Percentiles rank a stretch among this genome's conserved stretches.
These are phyloP conservation scores for Troides aeacus DNA, from an alignment of 2,888 invertebrate species.

Conservation along the genomic window DNA sequence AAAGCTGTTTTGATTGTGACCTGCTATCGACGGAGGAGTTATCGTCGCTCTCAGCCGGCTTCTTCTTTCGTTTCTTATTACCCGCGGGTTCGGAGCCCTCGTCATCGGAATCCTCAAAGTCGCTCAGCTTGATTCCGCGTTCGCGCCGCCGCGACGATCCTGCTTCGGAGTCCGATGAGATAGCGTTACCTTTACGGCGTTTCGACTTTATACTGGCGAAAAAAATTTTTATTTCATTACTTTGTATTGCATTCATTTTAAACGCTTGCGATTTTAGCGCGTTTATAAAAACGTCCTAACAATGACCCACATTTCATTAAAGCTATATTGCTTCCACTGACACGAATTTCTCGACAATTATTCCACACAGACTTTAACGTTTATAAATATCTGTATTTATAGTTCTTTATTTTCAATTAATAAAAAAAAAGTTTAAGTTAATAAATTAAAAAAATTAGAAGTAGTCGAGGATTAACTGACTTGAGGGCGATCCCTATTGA, in stretches of 20 bases:
- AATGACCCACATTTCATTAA: too few species aligned
- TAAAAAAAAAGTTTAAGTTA: too few species aligned
- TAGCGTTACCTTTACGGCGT: conserved; percentile 63
- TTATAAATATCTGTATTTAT: too few species aligned
- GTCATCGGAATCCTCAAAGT: conserved; percentile 65
- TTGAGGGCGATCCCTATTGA: too few species aligned
- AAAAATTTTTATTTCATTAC: neutral
- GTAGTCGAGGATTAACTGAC: too few species aligned
- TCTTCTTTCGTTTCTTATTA: conserved; percentile 62
- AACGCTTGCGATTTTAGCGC: too few species aligned
- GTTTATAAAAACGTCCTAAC: too few species aligned
- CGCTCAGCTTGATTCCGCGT: conserved; percentile 48
- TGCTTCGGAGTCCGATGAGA: conserved; percentile 68
- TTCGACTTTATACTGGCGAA: conserved; percentile 55
- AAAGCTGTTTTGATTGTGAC: conserved; percentile 37
- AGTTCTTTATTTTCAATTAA: too few species aligned
- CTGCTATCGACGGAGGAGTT: conserved; percentile 53
- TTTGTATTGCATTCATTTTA: neutral
- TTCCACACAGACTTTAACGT: too few species aligned
- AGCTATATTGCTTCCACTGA: too few species aligned
- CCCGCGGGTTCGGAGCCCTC: conserved; percentile 52
- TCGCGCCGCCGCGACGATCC: conserved; percentile 55
- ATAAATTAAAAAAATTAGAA: too few species aligned
- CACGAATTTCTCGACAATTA: too few species aligned
- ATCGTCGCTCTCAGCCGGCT: conserved; percentile 57